Evolutionary conservation across 2,888 invertebrate genomes (phyloP), one percentile per base, ranked within the genome.

Genomic region (Deroplatys truncata): DNA sequence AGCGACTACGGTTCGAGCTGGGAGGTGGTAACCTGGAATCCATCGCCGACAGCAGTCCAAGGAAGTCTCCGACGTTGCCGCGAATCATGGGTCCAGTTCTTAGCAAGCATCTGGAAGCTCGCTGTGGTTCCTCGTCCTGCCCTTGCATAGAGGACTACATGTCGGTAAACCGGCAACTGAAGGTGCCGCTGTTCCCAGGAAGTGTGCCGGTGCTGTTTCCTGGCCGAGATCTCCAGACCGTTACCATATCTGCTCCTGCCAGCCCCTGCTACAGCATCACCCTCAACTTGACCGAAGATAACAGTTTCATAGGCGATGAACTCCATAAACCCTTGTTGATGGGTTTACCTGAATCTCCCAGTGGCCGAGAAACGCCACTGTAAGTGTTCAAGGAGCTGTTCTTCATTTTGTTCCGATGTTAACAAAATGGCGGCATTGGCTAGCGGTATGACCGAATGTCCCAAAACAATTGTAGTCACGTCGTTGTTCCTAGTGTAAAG

Each of bases 1-100:
- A 98, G 93, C 96, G 97, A 92, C 93, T 98, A 90, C 94, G 98
- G 90, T 98, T 97, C 92, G 97, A 97, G 2, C 95, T 96, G 31
- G 96, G 96, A 28, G 96, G 95, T 92, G 94, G 92, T 88, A 91
- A 93, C 5, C 92, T 94, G 13, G 94, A 96, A 93, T 95, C 95
- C 16, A 95, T 95, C 56, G 94, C 94, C 25, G 96, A 96, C 90
- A 94, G 94, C 89, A 95, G 96, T 89, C 94, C 95, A 0, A 94
- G 94, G 89, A 94, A 95, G 9, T 94, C 94, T 89, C 93, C 94
- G 0, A 93, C 94, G 13, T 89, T 93, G 94, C 29, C 93, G 94
- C 85, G 25, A 2, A 49, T 84, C 7, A 20, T 25, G 25, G 56
- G 56, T 16, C 16, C 56, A 20, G 20, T 72, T 72, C 20, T 72